Percentiles rank a stretch among this genome's conserved stretches.
Conservation (phyloP, 92 coral and sea anemone species). For the Epizoanthus fatuus region DNA sequence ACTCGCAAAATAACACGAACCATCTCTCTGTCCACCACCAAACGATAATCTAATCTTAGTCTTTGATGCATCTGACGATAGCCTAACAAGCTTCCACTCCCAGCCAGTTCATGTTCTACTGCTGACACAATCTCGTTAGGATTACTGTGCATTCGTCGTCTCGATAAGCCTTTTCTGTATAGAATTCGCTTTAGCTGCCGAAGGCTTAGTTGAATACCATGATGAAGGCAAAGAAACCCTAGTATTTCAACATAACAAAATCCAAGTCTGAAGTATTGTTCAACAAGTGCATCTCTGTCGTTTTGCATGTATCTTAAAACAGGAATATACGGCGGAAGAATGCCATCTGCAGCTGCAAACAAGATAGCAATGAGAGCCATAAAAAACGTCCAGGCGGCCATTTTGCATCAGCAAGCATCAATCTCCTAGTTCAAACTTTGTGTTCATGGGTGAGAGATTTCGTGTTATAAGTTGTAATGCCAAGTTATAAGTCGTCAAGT, state of each 20-base stretch:
- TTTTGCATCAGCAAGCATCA: too few species aligned
- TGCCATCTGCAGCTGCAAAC: not conserved
- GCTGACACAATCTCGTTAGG: conserved; percentile 9
- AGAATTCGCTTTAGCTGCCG: conserved; percentile 8
- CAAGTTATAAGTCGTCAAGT: too few species aligned
- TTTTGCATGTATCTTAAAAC: not conserved
- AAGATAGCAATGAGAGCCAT: not conserved
- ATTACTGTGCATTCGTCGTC: not conserved
- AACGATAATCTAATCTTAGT: conserved; percentile 38
- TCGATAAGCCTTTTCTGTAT: not conserved
- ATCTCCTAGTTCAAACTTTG: too few species aligned
- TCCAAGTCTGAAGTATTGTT: conserved; percentile 1
- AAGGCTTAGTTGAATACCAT: conserved; percentile 11
- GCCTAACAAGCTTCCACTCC: conserved; percentile 42
- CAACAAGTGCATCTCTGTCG: not conserved
- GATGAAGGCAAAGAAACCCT: conserved; percentile 14
- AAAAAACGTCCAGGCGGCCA: too few species aligned
- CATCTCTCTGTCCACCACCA: conserved; percentile 28
- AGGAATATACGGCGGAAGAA: conserved; percentile 10
- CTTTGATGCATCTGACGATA: conserved; percentile 46
- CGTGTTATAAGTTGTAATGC: too few species aligned
- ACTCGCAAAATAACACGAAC: conserved; percentile 34
- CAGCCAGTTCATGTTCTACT: conserved; percentile 20
- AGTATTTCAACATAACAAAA: conserved; percentile 14
- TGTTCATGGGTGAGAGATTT: too few species aligned